Percentiles rank a stretch among this genome's conserved stretches.
Evolutionary conservation across 1,140 invertebrate genomes (phyloP).

Genomic region (Apis dorsata): DNA sequence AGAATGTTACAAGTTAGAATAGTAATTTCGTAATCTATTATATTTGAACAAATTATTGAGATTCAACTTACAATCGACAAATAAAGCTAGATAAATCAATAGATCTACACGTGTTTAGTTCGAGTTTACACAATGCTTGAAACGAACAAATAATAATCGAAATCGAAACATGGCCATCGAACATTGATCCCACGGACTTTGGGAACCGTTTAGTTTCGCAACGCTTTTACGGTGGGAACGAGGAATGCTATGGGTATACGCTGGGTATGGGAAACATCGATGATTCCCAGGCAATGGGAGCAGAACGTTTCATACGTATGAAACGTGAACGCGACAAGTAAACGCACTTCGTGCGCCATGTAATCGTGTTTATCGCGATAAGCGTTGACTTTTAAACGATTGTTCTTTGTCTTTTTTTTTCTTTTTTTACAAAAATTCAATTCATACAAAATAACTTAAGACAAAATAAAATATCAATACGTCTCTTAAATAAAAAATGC

Average conservation of each 20-base stretch:
- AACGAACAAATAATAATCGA: neutral
- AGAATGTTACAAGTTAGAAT: too few species aligned
- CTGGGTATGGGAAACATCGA: constrained; percentile 70
- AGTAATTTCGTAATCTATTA: too few species aligned
- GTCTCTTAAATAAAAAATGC: too few species aligned
- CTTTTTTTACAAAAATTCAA: too few species aligned
- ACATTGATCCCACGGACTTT: constrained; percentile 54
- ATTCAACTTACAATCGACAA: neutral
- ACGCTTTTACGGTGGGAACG: constrained; percentile 62
- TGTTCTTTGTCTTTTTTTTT: neutral
- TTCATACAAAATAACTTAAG: too few species aligned
- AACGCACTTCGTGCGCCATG: constrained; percentile 31
- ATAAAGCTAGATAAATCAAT: neutral
- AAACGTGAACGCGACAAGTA: constrained; percentile 51
- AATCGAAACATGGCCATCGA: constrained; percentile 22
- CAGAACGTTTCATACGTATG: constrained; percentile 30
- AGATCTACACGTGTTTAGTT: neutral
- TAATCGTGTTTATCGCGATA: neutral
- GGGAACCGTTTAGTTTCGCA: constrained; percentile 62
- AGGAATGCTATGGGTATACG: constrained; percentile 35
- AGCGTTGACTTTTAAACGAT: neutral
- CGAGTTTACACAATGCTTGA: neutral
- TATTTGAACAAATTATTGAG: too few species aligned
- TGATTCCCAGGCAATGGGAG: constrained; percentile 67
- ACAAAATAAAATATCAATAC: too few species aligned